These are phyloP conservation scores for Sialis fuliginosa DNA, from an alignment of 2,888 invertebrate species.

Conservation along the genomic window DNA sequence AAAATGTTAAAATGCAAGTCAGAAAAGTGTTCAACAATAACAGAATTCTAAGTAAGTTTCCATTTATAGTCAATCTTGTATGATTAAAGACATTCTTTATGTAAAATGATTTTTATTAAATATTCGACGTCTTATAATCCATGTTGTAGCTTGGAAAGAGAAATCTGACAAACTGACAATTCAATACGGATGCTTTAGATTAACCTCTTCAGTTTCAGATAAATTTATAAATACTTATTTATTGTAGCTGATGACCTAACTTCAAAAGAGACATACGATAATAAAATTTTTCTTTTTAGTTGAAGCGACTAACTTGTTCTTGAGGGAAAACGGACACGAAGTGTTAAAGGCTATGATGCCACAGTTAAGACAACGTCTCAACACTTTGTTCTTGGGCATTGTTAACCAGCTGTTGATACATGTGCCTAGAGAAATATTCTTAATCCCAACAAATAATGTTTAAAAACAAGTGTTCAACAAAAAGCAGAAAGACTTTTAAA, in stretches of 20 bases:
- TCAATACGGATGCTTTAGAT: too few relatives aligned
- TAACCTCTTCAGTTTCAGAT: too few relatives aligned
- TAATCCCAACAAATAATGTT: slow-evolving; percentile 19
- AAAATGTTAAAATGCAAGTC: slow-evolving; percentile 43
- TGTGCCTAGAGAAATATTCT: slow-evolving; percentile 42
- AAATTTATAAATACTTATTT: too few relatives aligned
- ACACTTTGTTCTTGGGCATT: slow-evolving; percentile 40
- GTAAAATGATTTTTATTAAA: neutral
- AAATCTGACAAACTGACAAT: too few relatives aligned
- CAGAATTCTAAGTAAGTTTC: slow-evolving; percentile 43
- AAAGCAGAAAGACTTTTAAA: too few relatives aligned
- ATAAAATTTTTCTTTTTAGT: slow-evolving; percentile 26
- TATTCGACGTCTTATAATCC: too few relatives aligned
- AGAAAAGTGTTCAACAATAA: slow-evolving; percentile 50
- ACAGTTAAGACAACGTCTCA: slow-evolving; percentile 44
- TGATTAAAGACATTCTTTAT: too few relatives aligned
- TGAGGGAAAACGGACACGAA: slow-evolving; percentile 48
- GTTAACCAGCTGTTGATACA: slow-evolving; percentile 46
- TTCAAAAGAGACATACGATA: too few relatives aligned
- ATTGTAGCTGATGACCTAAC: too few relatives aligned
- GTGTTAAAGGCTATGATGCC: slow-evolving; percentile 51
- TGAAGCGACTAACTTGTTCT: slow-evolving; percentile 52
- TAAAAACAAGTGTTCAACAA: too few relatives aligned
- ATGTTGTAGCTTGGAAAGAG: too few relatives aligned
- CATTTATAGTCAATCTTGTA: too few relatives aligned